Conservation (phyloP, 2,888 invertebrate species). For the Diachrysia chrysitis region DNA sequence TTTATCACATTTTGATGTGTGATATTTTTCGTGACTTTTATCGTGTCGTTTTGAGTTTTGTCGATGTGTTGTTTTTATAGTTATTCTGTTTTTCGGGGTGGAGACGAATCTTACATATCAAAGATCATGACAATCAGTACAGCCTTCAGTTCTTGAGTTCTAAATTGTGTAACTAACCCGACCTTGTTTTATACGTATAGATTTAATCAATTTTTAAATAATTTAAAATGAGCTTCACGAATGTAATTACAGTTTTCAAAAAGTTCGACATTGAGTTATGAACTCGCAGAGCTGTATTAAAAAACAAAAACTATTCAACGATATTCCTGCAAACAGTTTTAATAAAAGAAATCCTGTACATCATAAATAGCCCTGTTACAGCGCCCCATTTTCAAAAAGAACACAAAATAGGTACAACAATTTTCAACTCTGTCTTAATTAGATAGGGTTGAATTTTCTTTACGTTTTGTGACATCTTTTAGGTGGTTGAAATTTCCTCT, state of each 20-base stretch:
- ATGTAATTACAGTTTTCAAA: background rate
- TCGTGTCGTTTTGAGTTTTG: too few relatives aligned
- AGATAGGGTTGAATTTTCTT: background rate
- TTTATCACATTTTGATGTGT: too few relatives aligned
- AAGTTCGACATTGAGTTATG: slow-evolving; percentile 8
- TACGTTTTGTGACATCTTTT: background rate
- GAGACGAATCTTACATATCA: too few relatives aligned
- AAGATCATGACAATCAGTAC: too few relatives aligned
- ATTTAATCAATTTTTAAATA: background rate
- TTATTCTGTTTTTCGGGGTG: too few relatives aligned
- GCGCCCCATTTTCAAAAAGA: slow-evolving; percentile 6
- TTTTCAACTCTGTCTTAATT: background rate
- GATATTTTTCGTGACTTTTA: too few relatives aligned
- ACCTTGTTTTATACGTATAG: too few relatives aligned
- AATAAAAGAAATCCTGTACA: slow-evolving; percentile 35
- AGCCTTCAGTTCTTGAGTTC: too few relatives aligned
- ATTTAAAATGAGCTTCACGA: background rate
- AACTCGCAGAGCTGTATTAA: slow-evolving; percentile 20
- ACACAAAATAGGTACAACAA: background rate
- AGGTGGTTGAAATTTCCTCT: slow-evolving; percentile 7
- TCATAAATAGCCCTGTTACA: slow-evolving; percentile 25
- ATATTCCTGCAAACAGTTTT: slow-evolving; percentile 32
- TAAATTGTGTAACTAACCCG: too few relatives aligned
- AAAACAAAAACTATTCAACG: slow-evolving; percentile 34
- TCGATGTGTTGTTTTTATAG: too few relatives aligned